Evolutionary conservation across 1,140 invertebrate species (phyloP).

Genomic region (Scaptomyza hsui): DNA sequence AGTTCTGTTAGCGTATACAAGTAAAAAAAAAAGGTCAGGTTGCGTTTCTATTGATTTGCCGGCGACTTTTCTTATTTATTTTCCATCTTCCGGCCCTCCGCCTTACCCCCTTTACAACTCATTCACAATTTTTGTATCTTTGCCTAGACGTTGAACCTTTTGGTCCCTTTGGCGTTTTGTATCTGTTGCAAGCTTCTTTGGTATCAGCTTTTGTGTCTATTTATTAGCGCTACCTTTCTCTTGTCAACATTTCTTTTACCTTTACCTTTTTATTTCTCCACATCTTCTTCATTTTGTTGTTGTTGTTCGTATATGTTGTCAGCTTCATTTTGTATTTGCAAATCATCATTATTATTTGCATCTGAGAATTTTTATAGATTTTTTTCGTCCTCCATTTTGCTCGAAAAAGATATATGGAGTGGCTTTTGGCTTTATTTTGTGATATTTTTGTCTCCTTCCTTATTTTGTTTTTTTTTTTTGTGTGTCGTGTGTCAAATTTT

Average conservation of each 20-base stretch:
- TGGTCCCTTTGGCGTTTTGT: conserved; percentile 21
- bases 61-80: conserved; percentile 20
- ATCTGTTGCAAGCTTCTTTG: conserved; percentile 49
- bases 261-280: conserved; percentile 1
- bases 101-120: not conserved
- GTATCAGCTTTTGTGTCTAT: conserved; percentile 61
- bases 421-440: conserved; percentile 17
- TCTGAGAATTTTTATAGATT: conserved; percentile 60
- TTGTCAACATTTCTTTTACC: conserved; percentile 37
- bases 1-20: not conserved
- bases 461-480: conserved; percentile 28
- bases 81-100: not conserved
- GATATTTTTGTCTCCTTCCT: not conserved
- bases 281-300: conserved; percentile 18
- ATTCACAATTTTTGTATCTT: conserved; percentile 31
- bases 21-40: conserved; percentile 41
- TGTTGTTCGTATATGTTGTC: conserved; percentile 43
- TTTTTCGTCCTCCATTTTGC: not conserved
- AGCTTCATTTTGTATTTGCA: conserved; percentile 70
- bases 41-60: conserved; percentile 70
- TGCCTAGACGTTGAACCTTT: conserved; percentile 35
- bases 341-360: conserved; percentile 82
- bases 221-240: conserved; percentile 72
- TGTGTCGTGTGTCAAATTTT: conserved; percentile 65
- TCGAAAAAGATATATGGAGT: conserved; percentile 50